Percentiles rank a stretch among this genome's conserved stretches.
Conservation (phyloP, 2,888 invertebrate genomes). For the Spicauda simplicius region DNA sequence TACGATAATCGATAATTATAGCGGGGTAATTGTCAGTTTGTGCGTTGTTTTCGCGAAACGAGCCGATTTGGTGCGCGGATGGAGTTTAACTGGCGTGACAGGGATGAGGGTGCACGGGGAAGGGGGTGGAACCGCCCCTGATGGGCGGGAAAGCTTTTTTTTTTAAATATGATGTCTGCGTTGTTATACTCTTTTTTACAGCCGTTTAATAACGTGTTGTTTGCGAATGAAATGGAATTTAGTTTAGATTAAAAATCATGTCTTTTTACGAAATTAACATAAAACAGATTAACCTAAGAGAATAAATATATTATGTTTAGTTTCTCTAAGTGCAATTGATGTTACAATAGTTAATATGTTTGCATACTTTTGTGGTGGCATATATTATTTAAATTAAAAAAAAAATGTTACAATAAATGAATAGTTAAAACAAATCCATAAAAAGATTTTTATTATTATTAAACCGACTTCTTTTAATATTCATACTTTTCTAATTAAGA, state of each 20-base stretch:
- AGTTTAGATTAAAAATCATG: not conserved
- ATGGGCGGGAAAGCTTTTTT: constrained; percentile 32
- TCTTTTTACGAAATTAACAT: too few species aligned
- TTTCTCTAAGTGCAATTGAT: too few species aligned
- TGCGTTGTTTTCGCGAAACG: constrained; percentile 61
- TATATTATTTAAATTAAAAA: too few species aligned
- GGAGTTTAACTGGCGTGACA: constrained; percentile 65
- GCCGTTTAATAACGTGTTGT: constrained; percentile 11
- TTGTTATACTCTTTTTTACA: constrained; percentile 19
- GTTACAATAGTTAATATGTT: too few species aligned
- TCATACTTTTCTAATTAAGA: too few species aligned
- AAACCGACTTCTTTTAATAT: too few species aligned
- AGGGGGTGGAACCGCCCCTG: constrained; percentile 32
- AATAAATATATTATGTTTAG: too few species aligned
- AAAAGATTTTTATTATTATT: too few species aligned
- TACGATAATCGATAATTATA: constrained; percentile 50
- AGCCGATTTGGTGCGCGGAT: constrained; percentile 64
- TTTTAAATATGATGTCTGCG: constrained; percentile 25
- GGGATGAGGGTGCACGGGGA: constrained; percentile 31
- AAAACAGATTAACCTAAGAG: too few species aligned
- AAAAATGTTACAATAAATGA: too few species aligned
- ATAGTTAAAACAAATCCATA: too few species aligned
- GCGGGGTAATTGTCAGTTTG: constrained; percentile 51
- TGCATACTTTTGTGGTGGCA: too few species aligned
- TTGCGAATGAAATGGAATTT: not conserved